Percentiles rank a stretch among this genome's conserved stretches.
Conservation (phyloP, 2,113 vertebrate species). For the Benitochromis conjunctus region DNA sequence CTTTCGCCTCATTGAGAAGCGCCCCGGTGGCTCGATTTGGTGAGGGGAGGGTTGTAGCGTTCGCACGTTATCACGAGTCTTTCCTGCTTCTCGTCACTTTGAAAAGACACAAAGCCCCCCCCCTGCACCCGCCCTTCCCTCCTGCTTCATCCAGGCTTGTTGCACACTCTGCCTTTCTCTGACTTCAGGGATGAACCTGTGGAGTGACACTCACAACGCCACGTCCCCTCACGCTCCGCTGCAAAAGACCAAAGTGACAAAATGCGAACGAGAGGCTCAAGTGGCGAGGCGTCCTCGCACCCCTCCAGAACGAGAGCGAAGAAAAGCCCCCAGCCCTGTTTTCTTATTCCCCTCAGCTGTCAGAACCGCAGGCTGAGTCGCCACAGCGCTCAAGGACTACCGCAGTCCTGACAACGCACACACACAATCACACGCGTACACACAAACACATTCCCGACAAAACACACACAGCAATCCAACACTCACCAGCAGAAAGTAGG, state of each 20-base stretch:
- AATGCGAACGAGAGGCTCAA: fast-evolving
- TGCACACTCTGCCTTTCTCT: not conserved
- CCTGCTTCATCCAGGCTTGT: not conserved
- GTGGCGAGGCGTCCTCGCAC: not conserved
- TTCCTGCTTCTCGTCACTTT: not conserved
- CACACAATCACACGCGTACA: not conserved
- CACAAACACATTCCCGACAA: not conserved
- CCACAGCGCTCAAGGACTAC: conserved; percentile 49
- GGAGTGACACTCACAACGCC: conserved; percentile 17
- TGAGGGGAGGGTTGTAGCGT: not conserved
- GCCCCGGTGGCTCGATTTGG: not conserved
- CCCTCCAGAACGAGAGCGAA: not conserved
- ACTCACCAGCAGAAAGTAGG: conserved; percentile 42
- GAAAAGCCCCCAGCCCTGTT: not conserved
- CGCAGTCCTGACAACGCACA: conserved; percentile 33
- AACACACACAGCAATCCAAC: not conserved
- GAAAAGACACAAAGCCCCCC: not conserved
- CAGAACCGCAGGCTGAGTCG: conserved; percentile 27
- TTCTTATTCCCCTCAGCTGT: conserved; percentile 39
- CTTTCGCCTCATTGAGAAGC: not conserved
- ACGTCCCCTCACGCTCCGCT: not conserved
- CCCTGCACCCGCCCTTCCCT: not conserved
- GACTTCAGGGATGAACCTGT: conserved; percentile 45
- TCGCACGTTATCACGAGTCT: not conserved
- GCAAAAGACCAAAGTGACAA: not conserved